phyloP scores from a whole-genome alignment of 2,113 vertebrate genomes.

The Australoheros scitulus region DNA sequence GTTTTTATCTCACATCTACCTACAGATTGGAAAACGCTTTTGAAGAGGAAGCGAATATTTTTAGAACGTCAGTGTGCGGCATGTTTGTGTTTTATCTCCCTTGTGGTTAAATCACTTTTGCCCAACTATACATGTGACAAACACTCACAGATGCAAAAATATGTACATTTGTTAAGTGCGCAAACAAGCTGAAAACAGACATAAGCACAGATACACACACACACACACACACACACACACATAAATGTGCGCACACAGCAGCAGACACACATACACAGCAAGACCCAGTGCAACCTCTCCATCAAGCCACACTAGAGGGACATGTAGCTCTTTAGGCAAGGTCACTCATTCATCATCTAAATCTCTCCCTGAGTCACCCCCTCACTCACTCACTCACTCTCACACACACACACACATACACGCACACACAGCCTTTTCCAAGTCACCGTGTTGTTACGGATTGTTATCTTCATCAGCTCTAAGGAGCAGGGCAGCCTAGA shows the following conservation, averaged over 20 bases:
- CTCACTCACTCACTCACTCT: background rate
- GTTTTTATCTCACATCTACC: conserved; percentile 60
- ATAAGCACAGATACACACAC: background rate
- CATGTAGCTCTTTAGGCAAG: conserved; percentile 70
- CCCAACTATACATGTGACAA: conserved; percentile 46
- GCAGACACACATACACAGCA: conserved; percentile 11
- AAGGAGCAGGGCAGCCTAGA: conserved; percentile 27
- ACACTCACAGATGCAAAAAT: conserved; percentile 49
- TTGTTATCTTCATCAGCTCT: conserved; percentile 63
- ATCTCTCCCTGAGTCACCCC: conserved; percentile 52
- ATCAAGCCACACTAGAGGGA: conserved; percentile 55
- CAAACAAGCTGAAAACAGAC: conserved; percentile 21
- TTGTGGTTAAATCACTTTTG: conserved; percentile 52
- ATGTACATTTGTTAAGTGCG: conserved; percentile 37
- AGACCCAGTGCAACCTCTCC: conserved; percentile 45
- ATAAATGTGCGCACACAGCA: background rate
- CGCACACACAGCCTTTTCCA: background rate
- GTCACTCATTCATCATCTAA: conserved; percentile 74
- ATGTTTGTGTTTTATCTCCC: conserved; percentile 53
- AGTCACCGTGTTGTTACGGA: conserved; percentile 36
- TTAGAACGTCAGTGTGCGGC: conserved; percentile 53
- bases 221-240: background rate
- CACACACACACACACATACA: background rate
- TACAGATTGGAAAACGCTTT: conserved; percentile 44
- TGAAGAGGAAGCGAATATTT: conserved; percentile 56